phyloP scores from a whole-genome alignment of 1,140 invertebrate genomes.

The Drosophila teissieri region DNA sequence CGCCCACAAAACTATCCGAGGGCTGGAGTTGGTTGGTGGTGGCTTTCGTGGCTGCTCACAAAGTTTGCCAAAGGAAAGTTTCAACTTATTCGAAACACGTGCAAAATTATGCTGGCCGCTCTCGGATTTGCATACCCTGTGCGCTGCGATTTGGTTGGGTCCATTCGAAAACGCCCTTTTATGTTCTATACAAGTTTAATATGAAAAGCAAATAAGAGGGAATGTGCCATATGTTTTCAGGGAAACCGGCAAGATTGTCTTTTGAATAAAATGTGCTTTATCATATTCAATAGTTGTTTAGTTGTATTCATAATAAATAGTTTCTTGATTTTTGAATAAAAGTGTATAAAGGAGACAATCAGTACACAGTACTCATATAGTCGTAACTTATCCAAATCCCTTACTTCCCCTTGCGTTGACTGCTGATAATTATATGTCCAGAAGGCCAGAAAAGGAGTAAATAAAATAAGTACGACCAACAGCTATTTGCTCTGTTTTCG shows the following conservation, averaged over 20 bases:
- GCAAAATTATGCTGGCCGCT: slow-evolving; percentile 74
- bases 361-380: neutral
- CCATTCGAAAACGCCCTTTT: neutral
- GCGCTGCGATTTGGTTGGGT: neutral
- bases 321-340: neutral
- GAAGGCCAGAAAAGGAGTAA: neutral
- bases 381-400: slow-evolving; percentile 11
- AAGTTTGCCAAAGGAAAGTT: slow-evolving; percentile 57
- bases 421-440: slow-evolving; percentile 54
- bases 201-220: too few relatives aligned
- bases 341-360: too few relatives aligned
- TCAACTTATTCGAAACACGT: slow-evolving; percentile 80
- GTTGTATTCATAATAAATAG: neutral
- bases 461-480: slow-evolving; percentile 11
- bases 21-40: neutral
- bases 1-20: slow-evolving; percentile 8
- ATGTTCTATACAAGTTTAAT: too few relatives aligned
- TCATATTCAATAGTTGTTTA: too few relatives aligned
- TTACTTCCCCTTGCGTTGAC: slow-evolving; percentile 39
- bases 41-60: slow-evolving; percentile 10
- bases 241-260: too few relatives aligned
- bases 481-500: slow-evolving; percentile 9
- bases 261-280: neutral
- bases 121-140: slow-evolving; percentile 29
- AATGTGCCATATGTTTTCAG: too few relatives aligned